A percentile compares a stretch with the other conserved stretches of the same genome.
These are phyloP conservation scores for Tiaroga cobitis DNA, from an alignment of 2,797 vertebrate genomes.

Conservation along the genomic window DNA sequence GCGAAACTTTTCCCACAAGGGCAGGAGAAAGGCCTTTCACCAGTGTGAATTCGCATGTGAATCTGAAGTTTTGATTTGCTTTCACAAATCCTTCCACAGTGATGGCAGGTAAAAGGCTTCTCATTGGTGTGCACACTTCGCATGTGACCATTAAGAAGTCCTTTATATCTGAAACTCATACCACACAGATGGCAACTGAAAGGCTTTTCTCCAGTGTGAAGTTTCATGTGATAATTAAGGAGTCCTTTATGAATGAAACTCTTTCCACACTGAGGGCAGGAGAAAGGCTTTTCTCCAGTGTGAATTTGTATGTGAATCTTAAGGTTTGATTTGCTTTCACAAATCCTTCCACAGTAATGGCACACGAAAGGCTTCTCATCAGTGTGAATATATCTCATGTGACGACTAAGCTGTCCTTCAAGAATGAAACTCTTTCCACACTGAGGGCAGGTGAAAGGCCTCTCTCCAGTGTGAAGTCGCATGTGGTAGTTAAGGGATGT, in stretches of 20 bases:
- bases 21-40: constrained; percentile 19
- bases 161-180: constrained; percentile 20
- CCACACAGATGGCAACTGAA: constrained; percentile 12
- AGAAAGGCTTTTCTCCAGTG: constrained; percentile 16
- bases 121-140: constrained; percentile 21
- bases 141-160: constrained; percentile 19
- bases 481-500: constrained; percentile 26
- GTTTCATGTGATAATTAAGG: constrained; percentile 21
- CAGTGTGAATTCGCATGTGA: constrained; percentile 27
- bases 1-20: constrained; percentile 6
- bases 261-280: constrained; percentile 10
- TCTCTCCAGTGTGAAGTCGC: constrained; percentile 27
- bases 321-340: constrained; percentile 18
- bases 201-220: constrained; percentile 23
- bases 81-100: constrained; percentile 22
- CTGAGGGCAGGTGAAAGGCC: constrained; percentile 19
- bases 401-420: constrained; percentile 22
- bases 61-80: constrained; percentile 16
- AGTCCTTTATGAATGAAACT: constrained; percentile 29
- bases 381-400: constrained; percentile 3
- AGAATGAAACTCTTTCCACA: constrained; percentile 31
- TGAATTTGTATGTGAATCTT: constrained; percentile 15
- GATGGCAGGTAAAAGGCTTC: constrained; percentile 22
- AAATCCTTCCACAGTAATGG: constrained; percentile 16
- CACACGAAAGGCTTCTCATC: constrained; percentile 10